phyloP scores from a whole-genome alignment of 2,888 invertebrate genomes.

The Seira ritae region DNA sequence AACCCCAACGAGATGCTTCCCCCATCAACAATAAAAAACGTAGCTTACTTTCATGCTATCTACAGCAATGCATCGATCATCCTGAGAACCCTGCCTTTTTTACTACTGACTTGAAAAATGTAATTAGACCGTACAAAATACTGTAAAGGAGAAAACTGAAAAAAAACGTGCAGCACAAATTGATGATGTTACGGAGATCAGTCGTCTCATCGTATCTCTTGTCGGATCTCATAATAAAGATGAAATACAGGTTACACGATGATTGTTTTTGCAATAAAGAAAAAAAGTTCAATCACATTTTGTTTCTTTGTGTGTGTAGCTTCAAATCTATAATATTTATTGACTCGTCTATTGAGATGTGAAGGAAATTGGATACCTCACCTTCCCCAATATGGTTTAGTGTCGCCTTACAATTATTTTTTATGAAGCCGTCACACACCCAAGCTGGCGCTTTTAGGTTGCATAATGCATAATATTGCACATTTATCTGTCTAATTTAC shows the following conservation, averaged over 20 bases:
- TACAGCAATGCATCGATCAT: constrained; percentile 40
- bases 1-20: no score
- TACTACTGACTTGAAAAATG: constrained; percentile 16
- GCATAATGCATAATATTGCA: background rate
- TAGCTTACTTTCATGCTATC: no score
- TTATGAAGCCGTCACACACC: background rate
- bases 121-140: constrained; percentile 52
- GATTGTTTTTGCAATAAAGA: constrained; percentile 1
- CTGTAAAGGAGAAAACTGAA: background rate
- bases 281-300: constrained; percentile 53
- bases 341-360: no score
- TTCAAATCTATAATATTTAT: no score
- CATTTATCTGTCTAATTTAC: no score
- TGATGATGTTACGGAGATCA: constrained; percentile 8
- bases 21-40: no score
- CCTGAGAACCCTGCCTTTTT: constrained; percentile 8
- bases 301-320: no score
- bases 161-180: constrained; percentile 17
- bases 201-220: no score
- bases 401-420: background rate
- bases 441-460: background rate
- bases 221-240: no score
- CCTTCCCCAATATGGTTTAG: constrained; percentile 40
- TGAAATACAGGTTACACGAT: no score
- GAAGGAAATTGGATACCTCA: constrained; percentile 37